A percentile compares a stretch with the other conserved stretches of the same genome.
phyloP scores from a whole-genome alignment of 2,888 invertebrate genomes.

The Notodonta ziczac region DNA sequence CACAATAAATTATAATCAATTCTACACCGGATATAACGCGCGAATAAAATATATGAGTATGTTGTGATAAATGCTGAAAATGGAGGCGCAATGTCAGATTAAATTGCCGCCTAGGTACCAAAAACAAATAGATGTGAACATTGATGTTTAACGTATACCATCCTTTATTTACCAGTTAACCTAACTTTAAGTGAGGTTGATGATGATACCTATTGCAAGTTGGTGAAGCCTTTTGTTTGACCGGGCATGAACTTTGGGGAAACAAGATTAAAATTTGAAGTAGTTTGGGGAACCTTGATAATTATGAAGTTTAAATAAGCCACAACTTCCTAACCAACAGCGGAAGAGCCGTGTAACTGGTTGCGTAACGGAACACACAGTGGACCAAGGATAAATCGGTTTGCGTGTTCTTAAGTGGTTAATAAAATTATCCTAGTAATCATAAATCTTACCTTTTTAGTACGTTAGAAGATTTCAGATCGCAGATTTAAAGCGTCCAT shows the following conservation, averaged over 20 bases:
- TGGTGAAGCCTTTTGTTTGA: no score
- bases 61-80: constrained; percentile 1
- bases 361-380: constrained; percentile 32
- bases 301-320: constrained; percentile 15
- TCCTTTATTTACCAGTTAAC: no score
- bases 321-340: constrained; percentile 21
- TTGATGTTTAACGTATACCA: no score
- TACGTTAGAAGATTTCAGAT: no score
- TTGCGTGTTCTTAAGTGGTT: constrained; percentile 19
- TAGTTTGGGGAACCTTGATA: not conserved
- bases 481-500: no score
- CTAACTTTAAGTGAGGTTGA: no score
- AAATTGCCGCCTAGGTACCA: no score
- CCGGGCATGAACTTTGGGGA: not conserved
- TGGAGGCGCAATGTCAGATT: not conserved
- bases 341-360: constrained; percentile 48
- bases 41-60: not conserved
- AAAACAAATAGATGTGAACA: no score
- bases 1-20: constrained; percentile 2
- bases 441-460: not conserved
- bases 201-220: no score
- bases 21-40: not conserved
- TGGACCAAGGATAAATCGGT: constrained; percentile 45
- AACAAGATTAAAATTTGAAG: not conserved
- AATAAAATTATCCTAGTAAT: not conserved